Conservation (phyloP, 2,888 invertebrate genomes). For the Erebia epiphron region DNA sequence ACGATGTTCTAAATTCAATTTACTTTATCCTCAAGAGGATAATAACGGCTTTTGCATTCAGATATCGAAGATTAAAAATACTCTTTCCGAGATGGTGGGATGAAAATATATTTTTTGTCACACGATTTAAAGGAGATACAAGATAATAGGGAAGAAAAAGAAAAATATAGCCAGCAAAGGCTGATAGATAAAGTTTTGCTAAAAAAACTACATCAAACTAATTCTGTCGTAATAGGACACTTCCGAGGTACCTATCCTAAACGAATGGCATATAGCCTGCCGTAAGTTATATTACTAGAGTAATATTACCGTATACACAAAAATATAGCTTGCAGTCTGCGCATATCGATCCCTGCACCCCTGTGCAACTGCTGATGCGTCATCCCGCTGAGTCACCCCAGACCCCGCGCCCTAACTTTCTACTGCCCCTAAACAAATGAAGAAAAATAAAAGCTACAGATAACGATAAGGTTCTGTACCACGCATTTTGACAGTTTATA, state of each 20-base stretch:
- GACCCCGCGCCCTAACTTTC: constrained; percentile 40
- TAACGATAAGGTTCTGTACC: background rate
- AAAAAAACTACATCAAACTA: background rate
- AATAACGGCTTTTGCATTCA: no score
- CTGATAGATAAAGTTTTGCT: no score
- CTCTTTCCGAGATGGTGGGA: no score
- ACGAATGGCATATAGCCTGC: background rate
- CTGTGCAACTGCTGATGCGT: constrained; percentile 37
- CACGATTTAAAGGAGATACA: no score
- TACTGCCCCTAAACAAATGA: constrained; percentile 13
- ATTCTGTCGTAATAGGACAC: constrained; percentile 1
- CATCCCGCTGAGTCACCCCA: constrained; percentile 43
- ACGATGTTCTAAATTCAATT: no score
- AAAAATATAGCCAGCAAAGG: no score
- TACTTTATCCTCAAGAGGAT: no score
- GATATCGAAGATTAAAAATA: no score
- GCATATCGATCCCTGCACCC: constrained; percentile 47
- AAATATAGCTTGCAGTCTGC: constrained; percentile 43
- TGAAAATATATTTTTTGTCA: no score
- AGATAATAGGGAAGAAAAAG: no score
- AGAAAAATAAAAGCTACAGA: background rate
- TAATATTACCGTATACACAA: constrained; percentile 22
- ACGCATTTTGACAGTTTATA: background rate
- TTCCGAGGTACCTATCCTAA: background rate
- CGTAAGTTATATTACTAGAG: constrained; percentile 12